Evolutionary conservation across 2,797 vertebrate genomes (phyloP).

Genomic region (Clarias pachynema): DNA sequence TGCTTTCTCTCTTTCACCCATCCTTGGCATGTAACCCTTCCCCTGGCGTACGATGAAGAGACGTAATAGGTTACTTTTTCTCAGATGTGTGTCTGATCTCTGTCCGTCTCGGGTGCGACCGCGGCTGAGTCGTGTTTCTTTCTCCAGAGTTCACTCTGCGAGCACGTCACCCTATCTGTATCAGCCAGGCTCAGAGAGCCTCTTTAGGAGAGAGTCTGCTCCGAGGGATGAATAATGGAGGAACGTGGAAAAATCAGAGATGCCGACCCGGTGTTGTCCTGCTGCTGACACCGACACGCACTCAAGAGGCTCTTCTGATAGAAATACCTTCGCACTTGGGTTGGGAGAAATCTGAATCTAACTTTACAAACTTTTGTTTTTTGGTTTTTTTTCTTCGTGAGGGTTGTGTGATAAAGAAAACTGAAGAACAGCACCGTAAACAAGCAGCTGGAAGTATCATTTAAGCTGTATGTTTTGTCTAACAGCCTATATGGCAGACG

Average conservation of each 20-base stretch:
- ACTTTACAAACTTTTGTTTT: no score
- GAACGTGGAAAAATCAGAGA: conserved; percentile 59
- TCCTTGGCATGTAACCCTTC: conserved; percentile 44
- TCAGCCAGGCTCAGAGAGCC: conserved; percentile 44
- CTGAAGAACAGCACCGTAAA: background rate
- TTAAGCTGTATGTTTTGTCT: conserved; percentile 45
- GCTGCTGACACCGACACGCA: conserved; percentile 38
- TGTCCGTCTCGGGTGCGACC: conserved; percentile 42
- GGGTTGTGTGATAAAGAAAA: background rate
- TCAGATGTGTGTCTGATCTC: conserved; percentile 44
- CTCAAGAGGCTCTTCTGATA: background rate
- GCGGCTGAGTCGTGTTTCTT: conserved; percentile 35
- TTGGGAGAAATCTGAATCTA: background rate
- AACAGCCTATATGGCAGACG: conserved; percentile 35
- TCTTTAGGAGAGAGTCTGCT: conserved; percentile 62
- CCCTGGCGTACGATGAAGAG: conserved; percentile 41
- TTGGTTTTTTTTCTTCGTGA: no score
- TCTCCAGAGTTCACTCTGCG: conserved; percentile 35
- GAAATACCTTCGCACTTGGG: conserved; percentile 1
- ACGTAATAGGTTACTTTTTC: conserved; percentile 37
- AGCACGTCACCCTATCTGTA: conserved; percentile 43
- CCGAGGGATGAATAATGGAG: conserved; percentile 72
- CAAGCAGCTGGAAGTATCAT: conserved; percentile 11
- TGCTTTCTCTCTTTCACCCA: conserved; percentile 31
- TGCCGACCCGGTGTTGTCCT: conserved; percentile 54